Evolutionary conservation across 2,113 vertebrate genomes (phyloP).

Genomic region (Stercorarius parasiticus): DNA sequence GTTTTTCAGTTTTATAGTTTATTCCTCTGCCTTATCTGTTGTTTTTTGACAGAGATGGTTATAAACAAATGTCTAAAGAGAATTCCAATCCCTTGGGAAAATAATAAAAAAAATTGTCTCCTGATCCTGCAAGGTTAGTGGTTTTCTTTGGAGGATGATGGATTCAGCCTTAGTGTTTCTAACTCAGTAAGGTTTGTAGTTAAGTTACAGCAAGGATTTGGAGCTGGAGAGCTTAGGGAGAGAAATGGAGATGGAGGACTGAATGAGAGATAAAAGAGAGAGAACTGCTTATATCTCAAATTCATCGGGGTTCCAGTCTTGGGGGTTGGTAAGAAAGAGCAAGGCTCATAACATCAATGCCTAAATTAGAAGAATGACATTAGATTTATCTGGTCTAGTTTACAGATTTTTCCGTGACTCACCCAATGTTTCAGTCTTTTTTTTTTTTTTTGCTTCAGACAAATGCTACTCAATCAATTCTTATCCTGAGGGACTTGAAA

Average conservation of each 20-base stretch:
- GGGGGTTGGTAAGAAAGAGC: not conserved
- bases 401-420: not conserved
- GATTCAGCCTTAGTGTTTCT: not conserved
- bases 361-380: not conserved
- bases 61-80: not conserved
- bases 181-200: not conserved
- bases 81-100: not conserved
- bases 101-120: not conserved
- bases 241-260: not conserved
- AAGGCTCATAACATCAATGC: not conserved
- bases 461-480: not conserved
- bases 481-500: not conserved
- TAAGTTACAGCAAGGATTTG: not conserved
- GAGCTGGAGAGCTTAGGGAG: not conserved
- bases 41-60: not conserved
- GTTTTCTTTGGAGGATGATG: not conserved
- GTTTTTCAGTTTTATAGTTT: not conserved
- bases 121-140: not conserved
- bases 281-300: not conserved
- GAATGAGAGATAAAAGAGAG: not conserved
- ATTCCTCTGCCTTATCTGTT: not conserved
- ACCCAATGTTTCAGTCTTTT: not conserved
- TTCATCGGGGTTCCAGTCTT: not conserved
- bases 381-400: not conserved
- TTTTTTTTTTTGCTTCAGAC: not conserved